phyloP scores from a whole-genome alignment of 2,113 vertebrate species.

The Circaetus gallicus region DNA sequence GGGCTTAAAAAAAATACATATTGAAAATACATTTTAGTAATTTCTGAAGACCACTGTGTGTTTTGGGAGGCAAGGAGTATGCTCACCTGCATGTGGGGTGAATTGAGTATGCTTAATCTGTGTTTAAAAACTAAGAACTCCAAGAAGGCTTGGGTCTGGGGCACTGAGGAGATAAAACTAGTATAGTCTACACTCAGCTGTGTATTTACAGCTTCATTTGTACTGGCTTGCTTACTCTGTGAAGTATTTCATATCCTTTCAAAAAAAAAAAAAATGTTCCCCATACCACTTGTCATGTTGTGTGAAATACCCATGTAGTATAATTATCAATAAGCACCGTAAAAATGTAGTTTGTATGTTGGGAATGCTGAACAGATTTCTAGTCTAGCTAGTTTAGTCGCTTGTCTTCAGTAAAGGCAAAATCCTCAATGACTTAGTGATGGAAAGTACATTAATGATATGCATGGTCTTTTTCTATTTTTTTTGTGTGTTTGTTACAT shows the following conservation, averaged over 20 bases:
- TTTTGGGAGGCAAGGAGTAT: not conserved
- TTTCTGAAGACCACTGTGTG: not conserved
- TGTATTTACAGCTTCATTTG: constrained; percentile 1
- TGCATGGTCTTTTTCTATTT: not conserved
- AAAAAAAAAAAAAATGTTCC: not conserved
- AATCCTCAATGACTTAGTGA: not conserved
- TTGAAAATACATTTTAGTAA: not conserved
- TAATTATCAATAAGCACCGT: not conserved
- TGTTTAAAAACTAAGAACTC: not conserved
- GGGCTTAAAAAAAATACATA: not conserved
- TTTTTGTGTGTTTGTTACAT: not conserved
- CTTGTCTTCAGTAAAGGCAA: not conserved
- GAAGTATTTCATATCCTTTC: not conserved
- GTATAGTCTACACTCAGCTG: not conserved
- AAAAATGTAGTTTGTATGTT: not conserved
- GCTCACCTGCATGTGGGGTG: not conserved
- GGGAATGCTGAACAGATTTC: not conserved
- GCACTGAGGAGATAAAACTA: not conserved
- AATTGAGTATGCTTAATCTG: not conserved
- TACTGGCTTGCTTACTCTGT: not conserved
- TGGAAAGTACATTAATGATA: not conserved
- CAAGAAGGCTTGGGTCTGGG: not conserved
- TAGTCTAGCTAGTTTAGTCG: not conserved
- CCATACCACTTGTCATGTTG: not conserved
- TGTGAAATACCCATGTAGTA: not conserved